Percentiles rank a stretch among this genome's conserved stretches.
phyloP scores from a whole-genome alignment of 1,140 invertebrate genomes.

The Ylistrum balloti region DNA sequence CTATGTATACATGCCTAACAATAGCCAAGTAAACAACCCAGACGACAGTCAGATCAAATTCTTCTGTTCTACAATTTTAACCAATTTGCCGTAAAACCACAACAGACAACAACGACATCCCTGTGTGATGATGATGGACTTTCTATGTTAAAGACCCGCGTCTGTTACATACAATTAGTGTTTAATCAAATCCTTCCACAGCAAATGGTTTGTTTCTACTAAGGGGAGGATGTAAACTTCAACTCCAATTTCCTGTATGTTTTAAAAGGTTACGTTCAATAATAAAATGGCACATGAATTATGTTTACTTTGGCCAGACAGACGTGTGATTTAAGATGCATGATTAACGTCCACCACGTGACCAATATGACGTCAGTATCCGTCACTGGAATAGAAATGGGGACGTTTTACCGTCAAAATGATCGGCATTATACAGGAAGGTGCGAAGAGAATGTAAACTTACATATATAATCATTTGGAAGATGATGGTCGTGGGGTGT shows the following conservation, averaged over 20 bases:
- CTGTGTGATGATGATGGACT: neutral
- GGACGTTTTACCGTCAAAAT: too few species aligned
- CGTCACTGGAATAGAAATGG: too few species aligned
- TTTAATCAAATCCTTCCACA: neutral
- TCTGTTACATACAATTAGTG: slow-evolving; percentile 15
- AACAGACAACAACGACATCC: neutral
- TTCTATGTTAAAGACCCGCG: neutral
- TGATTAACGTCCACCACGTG: too few species aligned
- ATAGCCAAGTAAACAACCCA: neutral
- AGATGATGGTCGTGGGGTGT: too few species aligned
- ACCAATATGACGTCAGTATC: too few species aligned
- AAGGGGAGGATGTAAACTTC: neutral
- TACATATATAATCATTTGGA: too few species aligned
- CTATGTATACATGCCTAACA: neutral
- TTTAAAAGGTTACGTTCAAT: neutral
- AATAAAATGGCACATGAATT: too few species aligned
- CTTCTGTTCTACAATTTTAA: neutral
- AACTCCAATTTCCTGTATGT: neutral
- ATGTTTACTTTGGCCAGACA: too few species aligned
- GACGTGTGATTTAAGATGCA: too few species aligned
- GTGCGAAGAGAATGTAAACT: too few species aligned
- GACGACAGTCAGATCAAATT: neutral
- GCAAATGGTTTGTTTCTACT: neutral
- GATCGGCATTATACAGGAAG: too few species aligned
- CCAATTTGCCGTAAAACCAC: neutral